Evolutionary conservation across 2,797 vertebrate genomes (phyloP).

Genomic region (Tragopan temminckii): DNA sequence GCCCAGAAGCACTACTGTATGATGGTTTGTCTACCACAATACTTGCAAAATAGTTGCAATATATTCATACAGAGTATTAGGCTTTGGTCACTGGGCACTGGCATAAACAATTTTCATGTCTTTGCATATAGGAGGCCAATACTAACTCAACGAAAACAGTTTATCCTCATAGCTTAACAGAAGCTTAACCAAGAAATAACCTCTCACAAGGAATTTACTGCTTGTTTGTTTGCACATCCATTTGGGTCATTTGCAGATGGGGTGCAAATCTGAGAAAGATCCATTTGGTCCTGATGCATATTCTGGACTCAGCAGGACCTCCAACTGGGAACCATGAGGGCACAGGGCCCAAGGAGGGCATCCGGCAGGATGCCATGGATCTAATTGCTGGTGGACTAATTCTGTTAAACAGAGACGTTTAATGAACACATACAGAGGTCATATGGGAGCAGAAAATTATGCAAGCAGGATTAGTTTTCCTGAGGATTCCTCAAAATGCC

Average conservation of each 20-base stretch:
- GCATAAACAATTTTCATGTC: conserved; percentile 4
- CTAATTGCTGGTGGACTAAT: not conserved
- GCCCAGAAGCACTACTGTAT: not conserved
- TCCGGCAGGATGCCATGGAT: not conserved
- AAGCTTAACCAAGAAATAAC: not conserved
- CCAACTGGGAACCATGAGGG: not conserved
- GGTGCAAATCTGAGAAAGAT: not conserved
- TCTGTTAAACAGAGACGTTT: not conserved
- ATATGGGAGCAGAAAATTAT: not conserved
- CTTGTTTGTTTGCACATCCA: not conserved
- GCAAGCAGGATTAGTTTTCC: not conserved
- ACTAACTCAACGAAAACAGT: conserved; percentile 1
- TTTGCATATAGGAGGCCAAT: conserved; percentile 4
- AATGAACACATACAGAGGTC: not conserved
- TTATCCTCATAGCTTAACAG: not conserved
- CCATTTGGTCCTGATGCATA: not conserved
- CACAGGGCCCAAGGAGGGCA: not conserved
- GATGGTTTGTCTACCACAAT: not conserved
- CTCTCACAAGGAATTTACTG: not conserved
- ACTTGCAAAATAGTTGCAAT: not conserved
- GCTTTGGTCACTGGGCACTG: not conserved
- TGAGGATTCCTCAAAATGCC: not conserved
- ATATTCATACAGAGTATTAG: not conserved
- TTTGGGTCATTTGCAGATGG: not conserved
- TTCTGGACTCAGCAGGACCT: not conserved